Base-by-base conservation (phyloP, 2,797 vertebrate genomes). In the Cyprinella venusta region DNA sequence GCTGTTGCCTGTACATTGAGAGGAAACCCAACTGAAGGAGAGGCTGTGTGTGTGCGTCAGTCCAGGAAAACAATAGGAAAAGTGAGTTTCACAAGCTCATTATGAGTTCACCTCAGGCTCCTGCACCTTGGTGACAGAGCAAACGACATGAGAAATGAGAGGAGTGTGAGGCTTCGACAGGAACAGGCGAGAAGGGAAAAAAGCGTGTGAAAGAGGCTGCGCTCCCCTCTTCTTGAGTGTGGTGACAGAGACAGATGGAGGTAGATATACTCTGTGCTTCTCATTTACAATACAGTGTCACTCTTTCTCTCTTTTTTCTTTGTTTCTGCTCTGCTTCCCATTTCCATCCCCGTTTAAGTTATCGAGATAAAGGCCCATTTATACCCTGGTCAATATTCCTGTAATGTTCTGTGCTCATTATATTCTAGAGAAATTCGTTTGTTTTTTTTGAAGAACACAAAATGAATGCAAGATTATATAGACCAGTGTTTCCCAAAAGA, bases 51-150 rank as follows among this genome's bases (percentile, higher is more conserved):
- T 86, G 81, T 72, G 79, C 72, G 85, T 72, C 16, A 65, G 65
- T 82, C 36, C 59, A 59, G 30, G 59, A 68, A 67, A 78, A 82
- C 79, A 76, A 84, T 42, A 72, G 67, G 76, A 64, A 83, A 86
- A 86, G 69, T 64, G 69, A 83, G 61, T 83, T 85, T 86, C 80
- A 84, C 52, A 83, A 75, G 79, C 83, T 86, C 79, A 82, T 88
- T 86, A 88, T 79, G 75, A 80, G 68, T 84, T 86, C 82, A 84
- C 81, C 82, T 86, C 81, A 83, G 84, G 84, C 84, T 76, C 76
- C 74, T 86, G 82, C 79, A 76, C 79, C 64, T 77, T 72, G 71
- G 79, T 80, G 84, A 87, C 76, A 85, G 70, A 78, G 84, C 64
- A 71, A 68, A 80, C 81, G 74, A 85, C 54, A 79, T 81, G 79